phyloP scores from a whole-genome alignment of 2,113 vertebrate species.

The Bufo gargarizans region DNA sequence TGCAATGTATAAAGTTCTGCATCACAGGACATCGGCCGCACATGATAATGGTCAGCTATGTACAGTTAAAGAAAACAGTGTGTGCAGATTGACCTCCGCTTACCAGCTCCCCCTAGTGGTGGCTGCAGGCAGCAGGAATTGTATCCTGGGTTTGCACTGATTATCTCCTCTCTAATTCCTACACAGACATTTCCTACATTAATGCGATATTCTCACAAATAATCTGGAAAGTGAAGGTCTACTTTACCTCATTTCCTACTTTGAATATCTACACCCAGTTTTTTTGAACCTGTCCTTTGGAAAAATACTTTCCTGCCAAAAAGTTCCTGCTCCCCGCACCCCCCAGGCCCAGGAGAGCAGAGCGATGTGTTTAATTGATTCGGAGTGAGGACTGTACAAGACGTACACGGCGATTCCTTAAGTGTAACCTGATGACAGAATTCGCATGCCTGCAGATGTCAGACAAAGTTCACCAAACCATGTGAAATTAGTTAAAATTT shows the following conservation, averaged over 20 bases:
- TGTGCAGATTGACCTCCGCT: too few species aligned
- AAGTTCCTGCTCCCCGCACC: neutral
- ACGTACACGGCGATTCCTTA: conserved; percentile 12
- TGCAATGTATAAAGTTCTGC: too few species aligned
- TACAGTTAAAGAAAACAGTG: too few species aligned
- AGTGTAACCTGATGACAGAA: conserved; percentile 73
- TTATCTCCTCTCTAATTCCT: too few species aligned
- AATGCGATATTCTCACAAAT: too few species aligned
- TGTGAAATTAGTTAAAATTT: conserved; percentile 74
- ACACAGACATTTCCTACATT: too few species aligned
- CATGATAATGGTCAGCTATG: too few species aligned
- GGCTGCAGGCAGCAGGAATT: too few species aligned
- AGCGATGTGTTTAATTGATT: conserved; percentile 45
- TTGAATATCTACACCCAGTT: neutral
- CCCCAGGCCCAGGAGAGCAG: conserved; percentile 21
- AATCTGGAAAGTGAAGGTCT: too few species aligned
- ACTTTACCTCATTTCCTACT: neutral
- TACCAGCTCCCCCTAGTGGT: neutral
- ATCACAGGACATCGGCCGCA: too few species aligned
- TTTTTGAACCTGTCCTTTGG: neutral
- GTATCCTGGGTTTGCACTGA: too few species aligned
- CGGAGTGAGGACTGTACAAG: conserved; percentile 30
- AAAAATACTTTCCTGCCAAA: conserved; percentile 1
- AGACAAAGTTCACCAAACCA: conserved; percentile 71
- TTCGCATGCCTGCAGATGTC: conserved; percentile 72